A percentile compares a stretch with the other conserved stretches of the same genome.
These are phyloP conservation scores for Oreochromis niloticus DNA, from an alignment of 2,113 vertebrate genomes.

Conservation along the genomic window DNA sequence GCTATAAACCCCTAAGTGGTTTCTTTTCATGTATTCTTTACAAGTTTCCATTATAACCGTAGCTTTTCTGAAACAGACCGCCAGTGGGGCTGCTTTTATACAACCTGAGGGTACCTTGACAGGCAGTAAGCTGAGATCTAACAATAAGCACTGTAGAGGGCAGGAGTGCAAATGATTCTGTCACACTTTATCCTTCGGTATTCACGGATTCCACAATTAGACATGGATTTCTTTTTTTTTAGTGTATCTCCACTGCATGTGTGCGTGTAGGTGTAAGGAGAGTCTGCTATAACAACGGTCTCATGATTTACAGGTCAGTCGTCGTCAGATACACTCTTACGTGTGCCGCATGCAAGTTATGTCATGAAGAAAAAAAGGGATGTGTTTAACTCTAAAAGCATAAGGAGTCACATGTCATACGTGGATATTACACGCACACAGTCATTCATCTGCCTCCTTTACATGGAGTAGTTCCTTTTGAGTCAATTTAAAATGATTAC, in stretches of 20 bases:
- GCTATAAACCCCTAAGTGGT: conserved; percentile 59
- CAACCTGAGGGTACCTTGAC: conserved; percentile 45
- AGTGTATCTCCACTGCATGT: background rate
- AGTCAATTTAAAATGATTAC: conserved; percentile 22
- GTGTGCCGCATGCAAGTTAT: background rate
- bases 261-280: background rate
- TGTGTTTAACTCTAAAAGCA: background rate
- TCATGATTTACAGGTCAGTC: conserved; percentile 1
- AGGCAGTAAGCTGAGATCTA: conserved; percentile 42
- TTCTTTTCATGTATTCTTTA: conserved; percentile 70
- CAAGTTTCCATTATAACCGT: conserved; percentile 63
- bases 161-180: background rate
- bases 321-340: background rate
- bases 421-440: background rate
- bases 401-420: background rate
- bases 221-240: background rate
- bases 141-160: conserved; percentile 25
- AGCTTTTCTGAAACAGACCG: conserved; percentile 45
- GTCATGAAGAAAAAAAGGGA: background rate
- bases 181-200: background rate
- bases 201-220: conserved; percentile 19
- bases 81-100: conserved; percentile 41
- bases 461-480: background rate
- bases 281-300: background rate
- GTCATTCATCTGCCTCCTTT: background rate